Conservation (phyloP, 2,797 vertebrate species). For the Molossus molossus region DNA sequence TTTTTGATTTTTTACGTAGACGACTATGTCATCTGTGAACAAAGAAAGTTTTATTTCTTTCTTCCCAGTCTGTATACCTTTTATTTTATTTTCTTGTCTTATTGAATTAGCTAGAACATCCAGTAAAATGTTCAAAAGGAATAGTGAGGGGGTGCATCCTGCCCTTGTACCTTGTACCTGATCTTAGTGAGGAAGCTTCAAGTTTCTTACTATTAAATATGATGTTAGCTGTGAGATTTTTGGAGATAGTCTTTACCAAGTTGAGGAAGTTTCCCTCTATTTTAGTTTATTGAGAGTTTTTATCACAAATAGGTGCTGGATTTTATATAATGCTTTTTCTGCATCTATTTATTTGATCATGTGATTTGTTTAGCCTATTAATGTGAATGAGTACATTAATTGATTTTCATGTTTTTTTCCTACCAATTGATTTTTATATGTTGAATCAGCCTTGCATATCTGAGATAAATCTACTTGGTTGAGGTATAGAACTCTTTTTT, state of each 20-base stretch:
- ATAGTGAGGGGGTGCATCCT: neutral
- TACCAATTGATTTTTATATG: neutral
- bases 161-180: neutral
- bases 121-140: neutral
- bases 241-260: neutral
- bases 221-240: neutral
- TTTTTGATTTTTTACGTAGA: neutral
- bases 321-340: neutral
- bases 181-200: neutral
- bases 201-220: neutral
- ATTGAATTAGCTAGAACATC: neutral
- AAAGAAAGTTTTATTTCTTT: neutral
- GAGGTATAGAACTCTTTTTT: neutral
- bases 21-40: neutral
- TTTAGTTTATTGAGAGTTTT: neutral
- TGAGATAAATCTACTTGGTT: neutral
- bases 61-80: neutral
- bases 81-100: neutral
- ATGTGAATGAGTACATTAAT: neutral
- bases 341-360: neutral
- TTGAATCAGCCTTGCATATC: neutral
- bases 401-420: neutral
- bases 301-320: neutral
- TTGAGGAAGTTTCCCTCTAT: neutral
- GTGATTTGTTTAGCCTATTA: neutral